Conservation (phyloP, 1,140 invertebrate genomes). For the Acromyrmex charruanus region DNA sequence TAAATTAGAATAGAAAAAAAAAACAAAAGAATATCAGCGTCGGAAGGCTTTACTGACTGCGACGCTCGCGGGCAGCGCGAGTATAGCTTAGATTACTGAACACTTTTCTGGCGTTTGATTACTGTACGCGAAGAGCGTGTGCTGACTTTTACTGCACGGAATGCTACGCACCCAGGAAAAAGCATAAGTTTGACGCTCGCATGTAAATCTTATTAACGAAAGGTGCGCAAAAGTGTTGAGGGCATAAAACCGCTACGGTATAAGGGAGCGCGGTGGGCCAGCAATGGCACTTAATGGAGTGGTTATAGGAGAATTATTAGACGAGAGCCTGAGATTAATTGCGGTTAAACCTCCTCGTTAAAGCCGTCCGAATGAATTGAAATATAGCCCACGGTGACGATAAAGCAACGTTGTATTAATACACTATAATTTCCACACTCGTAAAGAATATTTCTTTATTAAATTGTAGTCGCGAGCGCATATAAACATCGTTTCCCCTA, state of each 20-base stretch:
- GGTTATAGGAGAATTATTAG: conserved; percentile 76
- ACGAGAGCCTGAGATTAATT: conserved; percentile 74
- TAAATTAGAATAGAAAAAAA: conserved; percentile 23
- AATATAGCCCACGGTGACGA: conserved; percentile 73
- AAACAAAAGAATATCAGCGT: not conserved
- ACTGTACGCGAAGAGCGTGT: conserved; percentile 16
- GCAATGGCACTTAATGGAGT: conserved; percentile 72
- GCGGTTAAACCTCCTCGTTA: conserved; percentile 75
- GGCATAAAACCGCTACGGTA: conserved; percentile 65
- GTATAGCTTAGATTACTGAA: conserved; percentile 26
- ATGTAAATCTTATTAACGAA: conserved; percentile 81
- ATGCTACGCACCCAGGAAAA: conserved; percentile 28
- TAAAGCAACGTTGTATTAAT: conserved; percentile 69
- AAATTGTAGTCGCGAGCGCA: conserved; percentile 38
- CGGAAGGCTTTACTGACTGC: conserved; percentile 1
- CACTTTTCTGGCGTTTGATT: conserved; percentile 53
- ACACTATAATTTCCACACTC: conserved; percentile 67
- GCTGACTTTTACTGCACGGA: conserved; percentile 13
- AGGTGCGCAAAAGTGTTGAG: conserved; percentile 71
- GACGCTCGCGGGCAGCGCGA: conserved; percentile 37
- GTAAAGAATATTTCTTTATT: conserved; percentile 53
- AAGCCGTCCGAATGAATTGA: conserved; percentile 71
- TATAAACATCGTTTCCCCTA: not conserved
- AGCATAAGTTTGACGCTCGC: conserved; percentile 70
- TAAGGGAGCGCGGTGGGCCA: conserved; percentile 62